These are phyloP conservation scores for Dasypolia templi DNA, from an alignment of 2,888 invertebrate genomes.

Conservation along the genomic window DNA sequence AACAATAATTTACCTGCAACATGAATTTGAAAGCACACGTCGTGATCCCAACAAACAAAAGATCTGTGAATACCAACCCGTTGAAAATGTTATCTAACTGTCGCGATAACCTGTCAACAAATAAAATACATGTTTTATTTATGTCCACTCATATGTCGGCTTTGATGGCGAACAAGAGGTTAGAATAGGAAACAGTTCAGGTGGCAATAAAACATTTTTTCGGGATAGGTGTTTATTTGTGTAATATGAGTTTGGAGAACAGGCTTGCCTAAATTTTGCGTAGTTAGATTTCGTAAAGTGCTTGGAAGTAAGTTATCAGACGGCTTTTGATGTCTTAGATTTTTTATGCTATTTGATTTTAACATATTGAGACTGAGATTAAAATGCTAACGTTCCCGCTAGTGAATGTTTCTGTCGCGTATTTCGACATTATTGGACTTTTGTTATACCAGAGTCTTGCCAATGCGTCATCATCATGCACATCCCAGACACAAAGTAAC, in stretches of 20 bases:
- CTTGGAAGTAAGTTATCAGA: not conserved
- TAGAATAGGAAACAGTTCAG: constrained; percentile 45
- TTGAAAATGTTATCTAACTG: too few species aligned
- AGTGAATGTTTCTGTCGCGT: too few species aligned
- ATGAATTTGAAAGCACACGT: constrained; percentile 78
- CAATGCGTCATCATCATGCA: too few species aligned
- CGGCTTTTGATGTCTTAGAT: not conserved
- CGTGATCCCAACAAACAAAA: constrained; percentile 75
- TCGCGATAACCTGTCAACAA: too few species aligned
- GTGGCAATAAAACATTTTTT: constrained; percentile 26
- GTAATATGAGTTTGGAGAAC: constrained; percentile 27
- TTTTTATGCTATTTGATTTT: not conserved
- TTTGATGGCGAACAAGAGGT: constrained; percentile 50
- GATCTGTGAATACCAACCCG: too few species aligned
- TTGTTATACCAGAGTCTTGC: too few species aligned
- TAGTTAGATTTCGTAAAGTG: too few species aligned
- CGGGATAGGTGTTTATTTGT: constrained; percentile 33
- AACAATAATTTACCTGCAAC: constrained; percentile 71
- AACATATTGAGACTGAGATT: too few species aligned
- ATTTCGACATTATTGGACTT: too few species aligned
- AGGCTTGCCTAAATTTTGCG: too few species aligned
- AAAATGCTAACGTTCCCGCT: too few species aligned
- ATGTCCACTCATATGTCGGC: constrained; percentile 43
- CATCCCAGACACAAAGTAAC: not conserved
- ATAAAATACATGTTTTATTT: too few species aligned